phyloP scores from a whole-genome alignment of 2,797 vertebrate species.

The Acrocephalus scirpaceus region DNA sequence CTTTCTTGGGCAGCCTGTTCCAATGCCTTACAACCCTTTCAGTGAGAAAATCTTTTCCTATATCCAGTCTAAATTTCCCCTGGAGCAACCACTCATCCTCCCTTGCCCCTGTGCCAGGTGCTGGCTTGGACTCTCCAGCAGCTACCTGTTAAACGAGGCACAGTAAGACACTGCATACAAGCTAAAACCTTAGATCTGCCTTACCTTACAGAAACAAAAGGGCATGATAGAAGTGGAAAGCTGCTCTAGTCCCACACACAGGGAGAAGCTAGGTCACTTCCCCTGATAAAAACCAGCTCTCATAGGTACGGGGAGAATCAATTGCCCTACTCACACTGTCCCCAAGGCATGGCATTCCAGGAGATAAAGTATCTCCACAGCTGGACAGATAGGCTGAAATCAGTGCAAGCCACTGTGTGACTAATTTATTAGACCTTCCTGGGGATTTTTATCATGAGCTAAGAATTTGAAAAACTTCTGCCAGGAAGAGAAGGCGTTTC shows the following conservation, averaged over 20 bases:
- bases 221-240: background rate
- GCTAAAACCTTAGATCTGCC: background rate
- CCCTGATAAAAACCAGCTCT: background rate
- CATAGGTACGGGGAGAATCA: background rate
- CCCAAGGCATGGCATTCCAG: conserved; percentile 7
- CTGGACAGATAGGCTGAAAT: conserved; percentile 7
- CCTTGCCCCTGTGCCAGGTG: background rate
- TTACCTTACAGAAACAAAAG: background rate
- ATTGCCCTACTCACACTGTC: background rate
- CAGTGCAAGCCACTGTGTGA: conserved; percentile 20
- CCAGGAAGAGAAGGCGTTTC: conserved; percentile 44
- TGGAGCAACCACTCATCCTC: background rate
- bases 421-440: conserved; percentile 25
- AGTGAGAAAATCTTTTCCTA: background rate
- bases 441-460: conserved; percentile 15
- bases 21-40: background rate
- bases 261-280: background rate
- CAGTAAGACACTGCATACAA: background rate
- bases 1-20: background rate
- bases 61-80: background rate
- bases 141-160: background rate
- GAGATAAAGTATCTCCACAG: conserved; percentile 41
- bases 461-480: conserved; percentile 47
- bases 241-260: background rate
- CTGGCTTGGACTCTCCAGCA: background rate